These are phyloP conservation scores for Halcyon badia DNA, from an alignment of 2,797 vertebrate species.

Conservation along the genomic window DNA sequence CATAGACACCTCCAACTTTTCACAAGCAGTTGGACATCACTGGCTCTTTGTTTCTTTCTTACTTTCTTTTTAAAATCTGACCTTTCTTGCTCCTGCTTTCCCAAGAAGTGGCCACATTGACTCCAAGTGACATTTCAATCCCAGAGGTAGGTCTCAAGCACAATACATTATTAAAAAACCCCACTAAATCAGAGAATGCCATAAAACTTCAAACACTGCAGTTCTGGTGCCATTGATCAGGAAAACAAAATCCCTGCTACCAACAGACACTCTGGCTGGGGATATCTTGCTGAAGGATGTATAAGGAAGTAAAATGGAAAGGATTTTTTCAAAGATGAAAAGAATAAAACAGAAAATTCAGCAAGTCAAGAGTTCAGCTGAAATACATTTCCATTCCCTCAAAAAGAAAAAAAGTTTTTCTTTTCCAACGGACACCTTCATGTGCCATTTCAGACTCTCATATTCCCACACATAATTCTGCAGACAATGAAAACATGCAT, in stretches of 20 bases:
- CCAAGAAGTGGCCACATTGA: not conserved
- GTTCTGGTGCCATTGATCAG: not conserved
- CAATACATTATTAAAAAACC: not conserved
- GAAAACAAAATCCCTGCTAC: not conserved
- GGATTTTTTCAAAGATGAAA: not conserved
- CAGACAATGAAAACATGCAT: not conserved
- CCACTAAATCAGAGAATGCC: not conserved
- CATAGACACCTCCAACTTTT: not conserved
- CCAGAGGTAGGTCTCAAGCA: not conserved
- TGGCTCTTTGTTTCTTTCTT: not conserved
- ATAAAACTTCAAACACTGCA: not conserved
- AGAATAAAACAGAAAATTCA: not conserved
- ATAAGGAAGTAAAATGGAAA: not conserved
- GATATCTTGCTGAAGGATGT: not conserved
- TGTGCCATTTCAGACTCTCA: not conserved
- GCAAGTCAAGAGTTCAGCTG: not conserved
- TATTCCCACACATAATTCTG: not conserved
- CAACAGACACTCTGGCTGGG: not conserved
- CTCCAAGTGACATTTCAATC: conserved; percentile 26
- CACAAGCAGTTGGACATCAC: not conserved
- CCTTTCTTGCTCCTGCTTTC: not conserved
- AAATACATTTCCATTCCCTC: not conserved
- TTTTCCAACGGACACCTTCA: not conserved
- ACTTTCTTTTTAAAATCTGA: not conserved
- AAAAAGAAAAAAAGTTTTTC: not conserved